Conservation (phyloP, 2,888 invertebrate genomes). For the Dinocampus coccinellae region DNA sequence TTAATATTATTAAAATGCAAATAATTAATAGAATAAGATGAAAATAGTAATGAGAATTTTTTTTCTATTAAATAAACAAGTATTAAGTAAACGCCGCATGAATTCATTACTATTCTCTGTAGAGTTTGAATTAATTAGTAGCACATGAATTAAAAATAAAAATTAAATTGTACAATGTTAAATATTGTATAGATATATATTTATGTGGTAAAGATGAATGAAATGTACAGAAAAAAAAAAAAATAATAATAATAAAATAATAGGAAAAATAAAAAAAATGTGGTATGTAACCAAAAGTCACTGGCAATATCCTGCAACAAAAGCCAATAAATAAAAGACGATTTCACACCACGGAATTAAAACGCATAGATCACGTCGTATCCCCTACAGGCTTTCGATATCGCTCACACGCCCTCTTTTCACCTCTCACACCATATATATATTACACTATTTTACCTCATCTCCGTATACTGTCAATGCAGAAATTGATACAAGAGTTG, state of each 20-base stretch:
- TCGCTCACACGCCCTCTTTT: constrained; percentile 46
- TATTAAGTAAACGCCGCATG: background rate
- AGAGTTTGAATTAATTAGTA: background rate
- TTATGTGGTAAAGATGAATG: background rate
- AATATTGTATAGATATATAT: background rate
- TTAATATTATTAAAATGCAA: constrained; percentile 52
- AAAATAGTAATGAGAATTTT: background rate
- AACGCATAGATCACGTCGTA: constrained; percentile 62
- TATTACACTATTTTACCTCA: background rate
- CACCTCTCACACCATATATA: constrained; percentile 35
- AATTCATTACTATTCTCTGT: background rate
- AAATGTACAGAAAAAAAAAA: constrained; percentile 7
- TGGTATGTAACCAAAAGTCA: constrained; percentile 52
- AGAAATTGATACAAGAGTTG: background rate
- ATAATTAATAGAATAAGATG: constrained; percentile 2
- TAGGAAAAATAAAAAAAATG: constrained; percentile 9
- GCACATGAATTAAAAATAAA: background rate
- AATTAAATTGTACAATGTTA: background rate
- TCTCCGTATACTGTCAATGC: background rate
- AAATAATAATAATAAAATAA: background rate
- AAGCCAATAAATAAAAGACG: constrained; percentile 64
- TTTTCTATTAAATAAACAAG: background rate
- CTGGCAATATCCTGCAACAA: constrained; percentile 62
- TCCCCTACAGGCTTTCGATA: constrained; percentile 47
- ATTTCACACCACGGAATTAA: constrained; percentile 59